These are phyloP conservation scores for Physocephala rufipes DNA, from an alignment of 2,888 invertebrate species.

Conservation along the genomic window DNA sequence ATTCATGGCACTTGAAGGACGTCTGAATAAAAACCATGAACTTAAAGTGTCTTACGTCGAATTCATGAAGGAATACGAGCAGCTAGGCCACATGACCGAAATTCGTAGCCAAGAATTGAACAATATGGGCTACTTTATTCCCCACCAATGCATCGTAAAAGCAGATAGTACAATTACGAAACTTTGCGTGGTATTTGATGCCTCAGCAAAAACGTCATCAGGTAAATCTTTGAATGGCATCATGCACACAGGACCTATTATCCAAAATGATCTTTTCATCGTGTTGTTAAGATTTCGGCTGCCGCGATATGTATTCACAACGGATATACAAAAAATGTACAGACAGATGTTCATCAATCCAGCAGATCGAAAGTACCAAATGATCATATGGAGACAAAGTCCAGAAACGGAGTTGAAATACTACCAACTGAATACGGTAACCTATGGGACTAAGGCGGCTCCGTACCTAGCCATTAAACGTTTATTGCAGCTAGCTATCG, in stretches of 20 bases:
- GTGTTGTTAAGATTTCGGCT: conserved; percentile 25
- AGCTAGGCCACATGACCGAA: background rate
- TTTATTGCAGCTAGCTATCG: background rate
- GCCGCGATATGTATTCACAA: conserved; percentile 16
- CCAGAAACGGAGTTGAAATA: background rate
- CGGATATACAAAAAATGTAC: conserved; percentile 26
- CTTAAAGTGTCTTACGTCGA: background rate
- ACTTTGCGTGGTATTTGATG: background rate
- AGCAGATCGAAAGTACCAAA: background rate
- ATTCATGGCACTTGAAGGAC: conserved; percentile 9
- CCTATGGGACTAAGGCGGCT: background rate
- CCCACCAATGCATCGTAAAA: background rate
- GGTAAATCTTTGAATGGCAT: background rate
- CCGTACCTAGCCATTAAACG: conserved; percentile 1
- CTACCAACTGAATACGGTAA: background rate
- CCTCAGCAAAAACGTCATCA: conserved; percentile 9
- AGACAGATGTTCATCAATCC: conserved; percentile 17
- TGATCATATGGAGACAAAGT: conserved; percentile 6
- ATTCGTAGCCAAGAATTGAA: background rate
- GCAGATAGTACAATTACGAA: background rate
- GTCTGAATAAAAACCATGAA: background rate
- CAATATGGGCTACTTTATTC: background rate
- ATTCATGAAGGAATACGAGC: conserved; percentile 1
- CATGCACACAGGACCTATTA: background rate
- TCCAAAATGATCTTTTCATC: conserved; percentile 14